A percentile compares a stretch with the other conserved stretches of the same genome.
Conservation (phyloP, 2,888 invertebrate genomes). For the Plagodis pulveraria region DNA sequence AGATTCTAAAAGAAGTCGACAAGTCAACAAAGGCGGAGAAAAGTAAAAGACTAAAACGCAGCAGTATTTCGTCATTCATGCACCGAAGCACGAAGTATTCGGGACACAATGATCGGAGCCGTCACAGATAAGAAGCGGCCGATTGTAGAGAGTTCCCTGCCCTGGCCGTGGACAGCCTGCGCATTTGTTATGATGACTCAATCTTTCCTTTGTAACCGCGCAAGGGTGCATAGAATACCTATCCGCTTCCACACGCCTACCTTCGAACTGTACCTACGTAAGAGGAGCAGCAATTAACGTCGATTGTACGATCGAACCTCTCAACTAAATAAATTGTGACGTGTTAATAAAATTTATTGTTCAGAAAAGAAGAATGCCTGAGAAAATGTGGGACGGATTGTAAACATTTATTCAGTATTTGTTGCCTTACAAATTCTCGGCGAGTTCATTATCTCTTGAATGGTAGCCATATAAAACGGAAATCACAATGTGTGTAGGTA, state of each 20-base stretch:
- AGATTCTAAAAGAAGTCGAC: constrained; percentile 72
- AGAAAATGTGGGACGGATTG: constrained; percentile 65
- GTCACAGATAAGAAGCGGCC: constrained; percentile 78
- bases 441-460: constrained; percentile 56
- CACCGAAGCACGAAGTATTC: constrained; percentile 71
- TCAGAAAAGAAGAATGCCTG: constrained; percentile 71
- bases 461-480: constrained; percentile 56
- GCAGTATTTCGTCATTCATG: constrained; percentile 73
- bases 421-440: constrained; percentile 56
- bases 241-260: constrained; percentile 45
- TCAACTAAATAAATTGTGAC: constrained; percentile 70
- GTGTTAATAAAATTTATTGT: constrained; percentile 81
- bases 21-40: constrained; percentile 75
- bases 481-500: constrained; percentile 51
- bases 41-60: constrained; percentile 75
- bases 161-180: constrained; percentile 64
- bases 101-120: constrained; percentile 76
- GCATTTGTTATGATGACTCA: constrained; percentile 84
- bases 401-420: constrained; percentile 63
- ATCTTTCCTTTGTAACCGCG: constrained; percentile 77
- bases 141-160: constrained; percentile 75
- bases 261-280: constrained; percentile 59
- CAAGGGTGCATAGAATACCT: constrained; percentile 54
- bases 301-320: constrained; percentile 67
- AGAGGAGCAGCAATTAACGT: constrained; percentile 79